Evolutionary conservation across 2,113 vertebrate species (phyloP), one percentile per base, ranked within the genome.

Genomic region (Lota lota): DNA sequence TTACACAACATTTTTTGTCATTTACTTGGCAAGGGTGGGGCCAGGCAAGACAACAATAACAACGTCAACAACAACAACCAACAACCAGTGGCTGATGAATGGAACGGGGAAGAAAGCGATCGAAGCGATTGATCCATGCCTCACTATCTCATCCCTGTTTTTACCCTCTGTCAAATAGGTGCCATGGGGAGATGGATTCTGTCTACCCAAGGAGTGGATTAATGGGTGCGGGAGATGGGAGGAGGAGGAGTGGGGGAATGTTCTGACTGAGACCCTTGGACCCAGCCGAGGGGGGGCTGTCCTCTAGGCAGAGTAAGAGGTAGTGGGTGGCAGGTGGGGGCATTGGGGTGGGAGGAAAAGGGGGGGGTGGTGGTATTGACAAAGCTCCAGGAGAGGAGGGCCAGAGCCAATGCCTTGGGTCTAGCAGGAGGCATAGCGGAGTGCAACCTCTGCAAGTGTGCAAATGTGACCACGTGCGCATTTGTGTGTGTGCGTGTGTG

Each of bases 161-260:
- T 90, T 92, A 89, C 86, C 87, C 84, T 87, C 89, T 91, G 89
- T 92, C 92, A 90, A 87, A 89, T 83, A 84, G 86, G 80, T 85
- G 88, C 89, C 78, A 59, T 80, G 77, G 87, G 86, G 90, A 89
- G 89, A 92, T 87, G 89, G 90, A 92, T 91, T 89, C 83, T 83
- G 84, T 91, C 87, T 84, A 86, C 83, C 64, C 60, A 80, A 78
- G 80, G 78, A 91, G 85, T 91, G 90, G 90, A 93, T 92, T 91
- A 92, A 91, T 91, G 80, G 89, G 65, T 68, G 19, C 4, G 0
- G 8, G 68, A 69, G 19, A 60, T 20, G 50, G 19, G 24, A 21
- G 20, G 36, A 40, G 63, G 36, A 36, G 36, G 63, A 14, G 36
- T 63, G 63, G 36, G 63, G 19, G 63, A 40, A 28, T 50, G 40